Evolutionary conservation across 2,888 invertebrate species (phyloP).

Genomic region (Calephelis perditalis): DNA sequence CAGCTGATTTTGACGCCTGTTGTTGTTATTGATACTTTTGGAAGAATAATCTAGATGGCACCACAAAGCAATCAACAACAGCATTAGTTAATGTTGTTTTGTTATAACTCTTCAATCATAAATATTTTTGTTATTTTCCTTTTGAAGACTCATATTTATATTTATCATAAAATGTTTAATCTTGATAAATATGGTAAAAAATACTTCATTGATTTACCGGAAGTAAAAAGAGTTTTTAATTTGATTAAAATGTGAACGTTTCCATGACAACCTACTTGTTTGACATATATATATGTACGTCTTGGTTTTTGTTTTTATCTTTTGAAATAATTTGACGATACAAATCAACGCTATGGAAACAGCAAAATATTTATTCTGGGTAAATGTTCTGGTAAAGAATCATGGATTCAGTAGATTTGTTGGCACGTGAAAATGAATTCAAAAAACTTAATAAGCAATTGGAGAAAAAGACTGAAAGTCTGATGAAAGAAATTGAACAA

Average conservation of each 20-base stretch:
- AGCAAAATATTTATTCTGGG: not conserved
- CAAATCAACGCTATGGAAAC: conserved; percentile 6
- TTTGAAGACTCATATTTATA: not conserved
- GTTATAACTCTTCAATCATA: not conserved
- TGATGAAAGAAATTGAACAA: conserved; percentile 65
- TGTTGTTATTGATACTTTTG: conserved; percentile 18
- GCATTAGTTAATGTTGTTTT: conserved; percentile 18
- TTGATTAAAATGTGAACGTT: not conserved
- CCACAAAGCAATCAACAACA: conserved; percentile 47
- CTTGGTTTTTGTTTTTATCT: not conserved
- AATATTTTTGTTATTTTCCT: conserved; percentile 4
- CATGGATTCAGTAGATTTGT: conserved; percentile 59
- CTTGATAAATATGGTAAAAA: not conserved
- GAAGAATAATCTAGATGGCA: conserved; percentile 48
- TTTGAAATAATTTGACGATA: not conserved
- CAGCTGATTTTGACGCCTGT: conserved; percentile 34
- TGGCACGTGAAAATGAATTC: conserved; percentile 68
- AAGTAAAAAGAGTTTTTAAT: not conserved
- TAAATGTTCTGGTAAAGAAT: not conserved
- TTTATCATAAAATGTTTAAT: not conserved
- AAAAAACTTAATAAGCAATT: conserved; percentile 65
- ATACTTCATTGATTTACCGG: not conserved
- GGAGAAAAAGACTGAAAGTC: conserved; percentile 63
- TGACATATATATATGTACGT: not conserved
- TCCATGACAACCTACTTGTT: conserved; percentile 4